A percentile compares a stretch with the other conserved stretches of the same genome.
phyloP scores from a whole-genome alignment of 2,113 vertebrate genomes.

The Actenoides lindsayi region DNA sequence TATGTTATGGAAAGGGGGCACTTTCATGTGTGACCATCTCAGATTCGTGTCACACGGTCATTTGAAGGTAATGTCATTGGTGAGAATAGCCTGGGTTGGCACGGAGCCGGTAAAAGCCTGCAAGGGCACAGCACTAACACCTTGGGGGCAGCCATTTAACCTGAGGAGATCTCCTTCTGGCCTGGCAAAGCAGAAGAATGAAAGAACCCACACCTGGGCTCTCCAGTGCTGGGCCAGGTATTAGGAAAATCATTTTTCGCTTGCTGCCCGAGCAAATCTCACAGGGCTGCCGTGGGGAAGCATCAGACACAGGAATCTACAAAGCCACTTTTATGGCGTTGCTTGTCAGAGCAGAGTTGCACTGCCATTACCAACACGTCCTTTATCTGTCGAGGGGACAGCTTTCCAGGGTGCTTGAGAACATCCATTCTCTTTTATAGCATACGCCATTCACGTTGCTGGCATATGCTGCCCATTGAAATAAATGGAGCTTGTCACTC shows the following conservation, averaged over 20 bases:
- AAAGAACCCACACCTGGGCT: neutral
- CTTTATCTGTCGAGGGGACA: constrained; percentile 39
- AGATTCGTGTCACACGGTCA: neutral
- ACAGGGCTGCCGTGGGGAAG: neutral
- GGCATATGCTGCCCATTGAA: constrained; percentile 67
- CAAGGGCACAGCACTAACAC: neutral
- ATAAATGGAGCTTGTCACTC: constrained; percentile 71
- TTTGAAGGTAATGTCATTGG: neutral
- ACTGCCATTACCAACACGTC: neutral
- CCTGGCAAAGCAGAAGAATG: neutral
- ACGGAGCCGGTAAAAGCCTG: accelerated
- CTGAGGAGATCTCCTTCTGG: neutral
- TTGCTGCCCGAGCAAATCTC: neutral
- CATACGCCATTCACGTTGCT: constrained; percentile 34
- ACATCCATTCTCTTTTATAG: constrained; percentile 64
- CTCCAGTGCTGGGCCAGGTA: neutral
- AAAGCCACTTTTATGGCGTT: neutral
- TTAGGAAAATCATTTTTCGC: neutral
- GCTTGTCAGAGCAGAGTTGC: constrained; percentile 36
- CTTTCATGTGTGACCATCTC: neutral
- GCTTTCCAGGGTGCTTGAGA: constrained; percentile 32
- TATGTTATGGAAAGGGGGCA: neutral
- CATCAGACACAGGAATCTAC: neutral
- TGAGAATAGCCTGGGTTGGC: neutral
- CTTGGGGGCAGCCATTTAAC: neutral